Percentiles rank a stretch among this genome's conserved stretches.
phyloP scores from a whole-genome alignment of 2,113 vertebrate genomes.

The Bettongia penicillata region DNA sequence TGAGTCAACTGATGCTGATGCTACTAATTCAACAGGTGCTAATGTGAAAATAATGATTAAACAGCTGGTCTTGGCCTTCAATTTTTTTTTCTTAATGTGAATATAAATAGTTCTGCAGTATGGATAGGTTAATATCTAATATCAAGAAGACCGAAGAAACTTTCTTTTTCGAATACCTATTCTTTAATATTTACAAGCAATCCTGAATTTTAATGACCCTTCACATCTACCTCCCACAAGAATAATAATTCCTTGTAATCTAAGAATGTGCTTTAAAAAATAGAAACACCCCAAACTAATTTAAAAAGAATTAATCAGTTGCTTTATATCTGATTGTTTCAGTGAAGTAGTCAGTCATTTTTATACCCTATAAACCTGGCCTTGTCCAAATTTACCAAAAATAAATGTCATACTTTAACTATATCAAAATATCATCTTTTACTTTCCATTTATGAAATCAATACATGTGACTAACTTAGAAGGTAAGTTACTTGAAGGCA shows the following conservation, averaged over 20 bases:
- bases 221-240: background rate
- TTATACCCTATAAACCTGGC: background rate
- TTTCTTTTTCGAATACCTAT: background rate
- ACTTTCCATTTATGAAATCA: background rate
- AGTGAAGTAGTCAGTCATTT: background rate
- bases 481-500: background rate
- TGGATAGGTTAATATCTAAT: conserved; percentile 13
- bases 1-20: conserved; percentile 28
- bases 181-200: background rate
- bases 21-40: conserved; percentile 56
- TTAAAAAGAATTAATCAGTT: background rate
- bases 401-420: background rate
- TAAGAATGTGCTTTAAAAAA: background rate
- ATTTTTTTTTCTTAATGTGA: background rate
- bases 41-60: conserved; percentile 52
- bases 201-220: background rate
- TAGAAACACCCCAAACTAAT: background rate
- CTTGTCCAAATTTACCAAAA: background rate
- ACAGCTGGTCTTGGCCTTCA: conserved; percentile 18
- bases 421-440: background rate
- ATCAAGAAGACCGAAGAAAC: background rate
- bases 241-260: background rate
- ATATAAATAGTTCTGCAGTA: conserved; percentile 23
- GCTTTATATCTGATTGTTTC: background rate
- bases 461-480: background rate